phyloP scores from a whole-genome alignment of 2,113 vertebrate species.

The Emydocephalus ijimae region DNA sequence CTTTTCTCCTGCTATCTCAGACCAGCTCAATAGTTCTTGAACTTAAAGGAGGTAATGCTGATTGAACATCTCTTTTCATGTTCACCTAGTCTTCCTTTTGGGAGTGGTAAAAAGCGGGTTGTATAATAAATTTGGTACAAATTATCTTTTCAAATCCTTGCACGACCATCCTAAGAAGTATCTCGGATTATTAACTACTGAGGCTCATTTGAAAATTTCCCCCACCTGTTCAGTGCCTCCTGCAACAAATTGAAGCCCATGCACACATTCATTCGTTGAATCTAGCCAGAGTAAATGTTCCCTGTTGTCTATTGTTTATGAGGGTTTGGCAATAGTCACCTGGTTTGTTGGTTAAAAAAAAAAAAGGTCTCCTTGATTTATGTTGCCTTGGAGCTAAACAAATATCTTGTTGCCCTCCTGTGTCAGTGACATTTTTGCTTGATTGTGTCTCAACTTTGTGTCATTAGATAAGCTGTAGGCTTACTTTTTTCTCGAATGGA shows the following conservation, averaged over 20 bases:
- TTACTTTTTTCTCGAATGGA: neutral
- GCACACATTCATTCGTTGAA: neutral
- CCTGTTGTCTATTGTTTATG: neutral
- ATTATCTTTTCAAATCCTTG: neutral
- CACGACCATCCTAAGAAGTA: neutral
- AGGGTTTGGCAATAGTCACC: neutral
- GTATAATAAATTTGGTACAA: neutral
- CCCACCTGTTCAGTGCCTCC: neutral
- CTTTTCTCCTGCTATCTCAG: neutral
- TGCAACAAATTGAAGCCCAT: neutral
- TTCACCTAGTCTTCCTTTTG: neutral
- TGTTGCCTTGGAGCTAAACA: neutral
- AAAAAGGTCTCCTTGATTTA: neutral
- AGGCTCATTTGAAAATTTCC: neutral
- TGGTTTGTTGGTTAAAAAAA: neutral
- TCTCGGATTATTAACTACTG: neutral
- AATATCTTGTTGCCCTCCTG: neutral
- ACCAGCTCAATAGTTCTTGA: neutral
- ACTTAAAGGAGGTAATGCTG: neutral
- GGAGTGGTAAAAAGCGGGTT: neutral
- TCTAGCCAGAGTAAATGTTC: neutral
- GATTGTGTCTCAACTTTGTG: neutral
- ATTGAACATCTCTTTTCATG: neutral
- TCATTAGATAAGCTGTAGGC: neutral
- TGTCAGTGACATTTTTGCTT: neutral